Percentiles rank a stretch among this genome's conserved stretches.
phyloP scores from a whole-genome alignment of 92 coral and sea anemone species.

The Paramuricea clavata region DNA sequence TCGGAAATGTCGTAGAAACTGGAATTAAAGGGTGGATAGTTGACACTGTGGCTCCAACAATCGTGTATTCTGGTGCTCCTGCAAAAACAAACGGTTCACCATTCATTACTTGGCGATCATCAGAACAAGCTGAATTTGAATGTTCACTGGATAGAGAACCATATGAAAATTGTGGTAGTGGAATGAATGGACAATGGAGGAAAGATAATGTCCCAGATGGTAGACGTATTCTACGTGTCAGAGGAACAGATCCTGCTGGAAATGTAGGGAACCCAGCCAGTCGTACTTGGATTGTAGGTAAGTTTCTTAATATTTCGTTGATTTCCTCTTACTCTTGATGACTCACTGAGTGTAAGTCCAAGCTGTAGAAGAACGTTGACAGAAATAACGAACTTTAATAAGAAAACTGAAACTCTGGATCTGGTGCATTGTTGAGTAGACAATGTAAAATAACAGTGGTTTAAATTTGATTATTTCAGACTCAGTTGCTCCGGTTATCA shows the following conservation, averaged over 20 bases:
- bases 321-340: no score
- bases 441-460: not conserved
- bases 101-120: not conserved
- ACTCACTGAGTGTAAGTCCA: no score
- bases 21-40: conserved; percentile 20
- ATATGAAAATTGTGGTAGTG: not conserved
- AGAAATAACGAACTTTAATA: no score
- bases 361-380: no score
- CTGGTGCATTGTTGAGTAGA: no score
- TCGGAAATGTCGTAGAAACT: not conserved
- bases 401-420: no score
- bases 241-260: not conserved
- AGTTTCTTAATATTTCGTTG: no score
- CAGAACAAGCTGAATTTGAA: conserved; percentile 15
- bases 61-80: not conserved
- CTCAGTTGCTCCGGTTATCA: not conserved
- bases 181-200: not conserved
- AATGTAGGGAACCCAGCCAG: not conserved
- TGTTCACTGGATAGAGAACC: not conserved
- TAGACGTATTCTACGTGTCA: not conserved
- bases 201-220: conserved; percentile 9
- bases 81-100: not conserved
- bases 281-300: conserved; percentile 16
- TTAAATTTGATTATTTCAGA: not conserved
- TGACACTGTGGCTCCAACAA: not conserved